Evolutionary conservation across 1,140 invertebrate species (phyloP), one percentile per base, ranked within the genome.

Genomic region (Drosophila sulfurigaster): DNA sequence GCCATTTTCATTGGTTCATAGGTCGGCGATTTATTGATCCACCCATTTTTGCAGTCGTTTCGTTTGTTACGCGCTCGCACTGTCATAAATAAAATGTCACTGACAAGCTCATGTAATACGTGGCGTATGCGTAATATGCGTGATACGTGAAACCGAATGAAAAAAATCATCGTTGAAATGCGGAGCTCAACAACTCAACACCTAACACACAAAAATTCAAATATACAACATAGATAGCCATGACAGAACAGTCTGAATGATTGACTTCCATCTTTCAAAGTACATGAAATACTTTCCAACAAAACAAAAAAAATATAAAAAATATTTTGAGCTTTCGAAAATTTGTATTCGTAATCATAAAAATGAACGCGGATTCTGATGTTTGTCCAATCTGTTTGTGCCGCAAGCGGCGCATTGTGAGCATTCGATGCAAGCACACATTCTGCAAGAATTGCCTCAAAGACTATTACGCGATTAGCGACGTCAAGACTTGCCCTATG

Each of bases 361-460:
- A 58, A 7, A 59, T 41, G 10, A 64, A 60, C 1, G 70, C 72
- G 58, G 38, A 48, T 28, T n/a, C 56, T 5, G 35, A 62, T 28
- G 69, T 77, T 43, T 87, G 82, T 16, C 20, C 76, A 3, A 56
- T 87, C 3, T 87, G 83, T 30, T 46, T 87, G 4, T 52, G 49
- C 25, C 49, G 49, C 35, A 70, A 82, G 30, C 77, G 32, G 20
- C 32, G 48, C 10, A 30, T 25, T 16, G 82, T 87, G 11, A 70
- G 58, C 38, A 79, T 63, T 0, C 65, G 60, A 0, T 88, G 82
- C 51, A 54, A 64, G 16, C 82, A 87, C 48, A 46, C 45, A 6
- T 88, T 86, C 15, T 86, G 82, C 58, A 73, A 73, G 43, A 30
- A 30, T 1, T 87, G 82, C 49, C 65, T 87, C 1, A 71, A 43